These are phyloP conservation scores for Temnothorax ravouxi DNA, from an alignment of 2,888 invertebrate genomes.

Conservation along the genomic window DNA sequence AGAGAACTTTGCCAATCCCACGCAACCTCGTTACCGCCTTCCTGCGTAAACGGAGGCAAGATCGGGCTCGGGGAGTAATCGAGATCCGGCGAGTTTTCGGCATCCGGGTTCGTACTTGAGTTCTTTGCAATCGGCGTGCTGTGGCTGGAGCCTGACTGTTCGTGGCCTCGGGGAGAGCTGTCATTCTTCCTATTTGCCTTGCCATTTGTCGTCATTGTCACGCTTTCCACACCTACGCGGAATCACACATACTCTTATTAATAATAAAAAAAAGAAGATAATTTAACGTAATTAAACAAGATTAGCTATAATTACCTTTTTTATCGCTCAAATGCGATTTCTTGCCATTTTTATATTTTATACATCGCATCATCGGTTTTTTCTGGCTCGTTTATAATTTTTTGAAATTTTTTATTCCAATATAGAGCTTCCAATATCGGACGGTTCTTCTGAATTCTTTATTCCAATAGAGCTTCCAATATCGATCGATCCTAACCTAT, in stretches of 20 bases:
- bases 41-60: conserved; percentile 85
- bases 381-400: background rate
- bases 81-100: conserved; percentile 68
- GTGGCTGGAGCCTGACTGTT: conserved; percentile 50
- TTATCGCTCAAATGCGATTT: background rate
- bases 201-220: background rate
- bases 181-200: conserved; percentile 22
- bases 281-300: background rate
- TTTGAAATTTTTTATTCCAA: background rate
- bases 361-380: conserved; percentile 25
- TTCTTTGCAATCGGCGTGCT: conserved; percentile 74
- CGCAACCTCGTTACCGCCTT: conserved; percentile 85
- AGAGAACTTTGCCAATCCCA: conserved; percentile 87
- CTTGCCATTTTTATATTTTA: background rate
- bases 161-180: conserved; percentile 35
- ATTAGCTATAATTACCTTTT: background rate
- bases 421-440: background rate
- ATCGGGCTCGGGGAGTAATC: conserved; percentile 78
- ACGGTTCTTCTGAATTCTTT: background rate
- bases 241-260: background rate
- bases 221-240: background rate
- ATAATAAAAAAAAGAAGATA: background rate
- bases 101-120: background rate
- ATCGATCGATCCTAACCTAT: background rate
- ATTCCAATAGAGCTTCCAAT: background rate